Evolutionary conservation across 2,113 vertebrate genomes (phyloP).

Genomic region (Cebus imitator): DNA sequence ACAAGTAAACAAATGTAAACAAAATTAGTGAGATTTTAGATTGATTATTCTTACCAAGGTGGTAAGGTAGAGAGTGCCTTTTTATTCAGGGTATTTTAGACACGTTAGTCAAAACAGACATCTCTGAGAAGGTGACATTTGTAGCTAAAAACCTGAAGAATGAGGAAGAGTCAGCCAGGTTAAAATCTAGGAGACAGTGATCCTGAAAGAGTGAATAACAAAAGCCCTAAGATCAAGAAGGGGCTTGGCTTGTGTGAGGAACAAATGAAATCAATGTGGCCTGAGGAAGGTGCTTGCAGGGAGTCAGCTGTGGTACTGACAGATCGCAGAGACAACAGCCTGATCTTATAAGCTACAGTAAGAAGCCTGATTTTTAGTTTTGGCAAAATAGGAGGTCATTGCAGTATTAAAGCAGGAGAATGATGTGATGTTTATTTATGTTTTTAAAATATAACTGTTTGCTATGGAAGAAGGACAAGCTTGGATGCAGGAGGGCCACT

Average conservation of each 20-base stretch:
- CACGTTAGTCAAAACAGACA: neutral
- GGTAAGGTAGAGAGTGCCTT: neutral
- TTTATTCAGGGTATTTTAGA: neutral
- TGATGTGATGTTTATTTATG: neutral
- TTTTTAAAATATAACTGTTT: conserved; percentile 20
- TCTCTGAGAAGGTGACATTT: neutral
- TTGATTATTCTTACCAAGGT: neutral
- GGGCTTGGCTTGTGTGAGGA: neutral
- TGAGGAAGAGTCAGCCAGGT: neutral
- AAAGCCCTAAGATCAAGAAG: neutral
- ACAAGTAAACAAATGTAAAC: neutral
- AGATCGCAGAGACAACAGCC: neutral
- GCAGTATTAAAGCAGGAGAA: conserved; percentile 8
- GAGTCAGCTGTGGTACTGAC: neutral
- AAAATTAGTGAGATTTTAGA: conserved; percentile 27
- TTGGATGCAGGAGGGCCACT: neutral
- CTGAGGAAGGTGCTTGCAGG: neutral
- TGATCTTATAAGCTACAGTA: neutral
- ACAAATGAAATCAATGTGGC: neutral
- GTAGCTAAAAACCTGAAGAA: neutral
- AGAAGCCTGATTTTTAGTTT: conserved; percentile 18
- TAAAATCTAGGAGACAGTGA: neutral
- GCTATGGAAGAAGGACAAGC: neutral
- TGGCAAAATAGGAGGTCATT: neutral
- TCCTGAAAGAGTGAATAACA: neutral